Evolutionary conservation across 2,797 vertebrate species (phyloP), one percentile per base, ranked within the genome.

Genomic region (Sebastes reedi): DNA sequence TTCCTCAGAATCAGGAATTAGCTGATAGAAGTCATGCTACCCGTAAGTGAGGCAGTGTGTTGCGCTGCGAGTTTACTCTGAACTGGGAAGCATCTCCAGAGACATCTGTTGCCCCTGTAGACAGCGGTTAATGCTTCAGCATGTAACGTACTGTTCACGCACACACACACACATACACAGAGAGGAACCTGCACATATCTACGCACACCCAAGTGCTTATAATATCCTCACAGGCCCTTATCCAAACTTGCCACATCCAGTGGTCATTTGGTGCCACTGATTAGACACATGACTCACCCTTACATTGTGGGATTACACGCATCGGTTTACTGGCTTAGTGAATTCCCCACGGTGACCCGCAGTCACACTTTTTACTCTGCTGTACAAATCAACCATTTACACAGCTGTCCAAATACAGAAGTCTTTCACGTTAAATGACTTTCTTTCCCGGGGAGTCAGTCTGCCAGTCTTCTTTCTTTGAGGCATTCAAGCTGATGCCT

Each of bases 401-500:
- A 89, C 93, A 94, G 92, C 92, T 94, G 91, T 94, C 87, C 81
- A 94, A 93, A 94, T 90, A 94, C 90, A 77, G 86, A 76, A 84
- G 89, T 87, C 86, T 56, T 79, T 88, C 87, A 87, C 77, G 36
- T 81, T 55, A 77, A 86, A 82, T 61, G 52, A 82, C 80, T 89
- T 78, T 87, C 54, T 80, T 64, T 89, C 77, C 78, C 50, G 56
- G 52, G 75, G 79, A 89, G 59, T 87, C 65, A 85, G 59, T 87
- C 61, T 27, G 46, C 36, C 42, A 8, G 62, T 72, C 75, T 36
- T 22, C 25, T 65, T 32, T 67, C 61, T 87, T 68, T 86, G 54
- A 90, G 71, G 42, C 59, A 22, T 79, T 80, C 75, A 86, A 72
- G 69, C 83, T 86, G 85, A 81, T 39, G 58, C 73, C 58, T 82